Conservation (phyloP, 1,140 invertebrate species). For the Drosophila triauraria region DNA sequence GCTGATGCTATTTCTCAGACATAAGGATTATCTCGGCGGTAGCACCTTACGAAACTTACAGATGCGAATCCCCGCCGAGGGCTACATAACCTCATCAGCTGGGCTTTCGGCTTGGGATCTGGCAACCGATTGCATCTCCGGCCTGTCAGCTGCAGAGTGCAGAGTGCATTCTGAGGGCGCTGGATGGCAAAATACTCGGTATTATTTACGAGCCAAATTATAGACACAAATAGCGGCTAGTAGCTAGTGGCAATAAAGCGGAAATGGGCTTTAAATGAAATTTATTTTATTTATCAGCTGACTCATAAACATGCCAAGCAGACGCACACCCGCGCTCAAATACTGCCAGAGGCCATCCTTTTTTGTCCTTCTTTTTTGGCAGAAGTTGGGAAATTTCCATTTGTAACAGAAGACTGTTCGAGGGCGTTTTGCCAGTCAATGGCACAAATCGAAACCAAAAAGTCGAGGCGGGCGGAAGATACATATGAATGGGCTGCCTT, state of each 20-base stretch:
- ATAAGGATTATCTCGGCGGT: conserved; percentile 15
- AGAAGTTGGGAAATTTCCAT: conserved; percentile 69
- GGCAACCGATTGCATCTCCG: conserved; percentile 17
- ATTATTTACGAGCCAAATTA: conserved; percentile 46
- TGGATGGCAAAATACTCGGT: conserved; percentile 2
- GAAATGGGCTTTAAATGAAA: conserved; percentile 72
- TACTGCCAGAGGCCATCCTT: conserved; percentile 20
- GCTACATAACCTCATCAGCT: conserved; percentile 4
- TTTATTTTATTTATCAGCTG: conserved; percentile 81
- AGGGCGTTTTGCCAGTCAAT: conserved; percentile 78
- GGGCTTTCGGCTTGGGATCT: not conserved
- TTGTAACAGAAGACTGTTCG: conserved; percentile 74
- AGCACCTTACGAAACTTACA: conserved; percentile 22
- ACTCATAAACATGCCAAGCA: conserved; percentile 71
- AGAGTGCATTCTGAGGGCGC: not conserved
- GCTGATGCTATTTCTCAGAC: conserved; percentile 35
- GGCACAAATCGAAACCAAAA: conserved; percentile 39
- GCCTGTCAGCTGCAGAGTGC: conserved; percentile 14
- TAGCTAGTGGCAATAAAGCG: conserved; percentile 29
- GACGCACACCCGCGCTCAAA: conserved; percentile 53
- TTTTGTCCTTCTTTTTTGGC: conserved; percentile 52
- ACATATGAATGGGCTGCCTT: conserved; percentile 55
- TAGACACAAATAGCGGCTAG: conserved; percentile 27
- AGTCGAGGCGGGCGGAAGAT: conserved; percentile 31
- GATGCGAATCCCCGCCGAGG: conserved; percentile 3